Evolutionary conservation across 2,797 vertebrate species (phyloP).

Genomic region (Sebastes oblongus): DNA sequence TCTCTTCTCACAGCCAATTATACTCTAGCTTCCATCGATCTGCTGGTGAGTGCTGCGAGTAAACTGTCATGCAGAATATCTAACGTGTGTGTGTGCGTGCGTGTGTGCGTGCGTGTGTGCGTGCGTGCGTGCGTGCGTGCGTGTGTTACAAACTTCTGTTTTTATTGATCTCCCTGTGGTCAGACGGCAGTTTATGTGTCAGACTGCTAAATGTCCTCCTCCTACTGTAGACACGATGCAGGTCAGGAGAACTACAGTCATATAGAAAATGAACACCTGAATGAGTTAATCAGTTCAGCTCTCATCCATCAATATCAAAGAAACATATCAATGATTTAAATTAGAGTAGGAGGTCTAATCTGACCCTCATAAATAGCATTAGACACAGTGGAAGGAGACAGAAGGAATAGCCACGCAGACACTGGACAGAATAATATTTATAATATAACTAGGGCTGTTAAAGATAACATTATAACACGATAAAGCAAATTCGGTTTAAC

Average conservation of each 20-base stretch:
- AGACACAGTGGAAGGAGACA: not conserved
- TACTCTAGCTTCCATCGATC: conserved; percentile 90
- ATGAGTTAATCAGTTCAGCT: not conserved
- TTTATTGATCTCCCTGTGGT: conserved; percentile 62
- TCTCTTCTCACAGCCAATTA: conserved; percentile 94
- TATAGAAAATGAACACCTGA: not conserved
- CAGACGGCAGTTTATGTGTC: conserved; percentile 63
- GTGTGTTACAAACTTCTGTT: conserved; percentile 40
- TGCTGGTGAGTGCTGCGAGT: conserved; percentile 87
- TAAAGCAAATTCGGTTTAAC: too few relatives aligned
- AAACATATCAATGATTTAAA: not conserved
- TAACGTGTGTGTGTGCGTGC: not conserved
- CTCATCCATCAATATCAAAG: not conserved
- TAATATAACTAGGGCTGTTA: not conserved
- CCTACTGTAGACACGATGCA: not conserved
- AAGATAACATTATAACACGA: too few relatives aligned
- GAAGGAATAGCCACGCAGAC: not conserved
- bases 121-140: not conserved
- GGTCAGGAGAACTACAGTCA: conserved; percentile 3
- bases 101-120: conserved; percentile 2
- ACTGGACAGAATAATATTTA: not conserved
- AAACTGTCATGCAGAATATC: conserved; percentile 65
- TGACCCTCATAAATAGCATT: not conserved
- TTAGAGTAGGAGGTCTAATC: not conserved
- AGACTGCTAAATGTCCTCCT: conserved; percentile 47